These are phyloP conservation scores for Martes martes DNA, from an alignment of 2,113 vertebrate genomes.

Conservation along the genomic window DNA sequence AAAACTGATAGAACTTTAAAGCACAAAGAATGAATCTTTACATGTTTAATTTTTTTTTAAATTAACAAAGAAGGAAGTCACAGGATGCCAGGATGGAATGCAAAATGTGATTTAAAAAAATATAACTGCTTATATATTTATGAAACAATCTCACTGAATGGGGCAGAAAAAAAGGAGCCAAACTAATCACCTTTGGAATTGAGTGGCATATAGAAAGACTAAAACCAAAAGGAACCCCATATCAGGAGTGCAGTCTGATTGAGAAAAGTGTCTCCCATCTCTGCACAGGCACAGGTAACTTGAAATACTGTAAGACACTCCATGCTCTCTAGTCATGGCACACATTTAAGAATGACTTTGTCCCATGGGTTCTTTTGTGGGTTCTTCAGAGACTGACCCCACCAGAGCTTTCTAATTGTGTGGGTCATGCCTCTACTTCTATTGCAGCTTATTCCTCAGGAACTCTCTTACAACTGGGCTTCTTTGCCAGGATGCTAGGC, in stretches of 20 bases:
- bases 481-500: neutral
- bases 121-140: neutral
- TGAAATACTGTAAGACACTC: neutral
- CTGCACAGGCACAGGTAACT: neutral
- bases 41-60: neutral
- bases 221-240: neutral
- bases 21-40: neutral
- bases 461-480: neutral
- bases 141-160: neutral
- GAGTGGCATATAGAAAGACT: neutral
- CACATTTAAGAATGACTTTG: neutral
- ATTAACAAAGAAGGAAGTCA: neutral
- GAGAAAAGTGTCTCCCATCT: neutral
- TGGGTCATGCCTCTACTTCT: neutral
- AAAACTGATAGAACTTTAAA: neutral
- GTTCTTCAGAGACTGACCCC: neutral
- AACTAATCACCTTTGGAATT: neutral
- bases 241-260: neutral
- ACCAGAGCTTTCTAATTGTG: neutral
- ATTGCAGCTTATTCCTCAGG: neutral
- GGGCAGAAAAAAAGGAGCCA: neutral
- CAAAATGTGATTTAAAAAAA: neutral
- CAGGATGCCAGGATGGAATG: neutral
- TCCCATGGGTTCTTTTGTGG: neutral
- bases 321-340: neutral